A percentile compares a stretch with the other conserved stretches of the same genome.
Evolutionary conservation across 2,888 invertebrate species (phyloP).

Genomic region (Cordilura impudica): DNA sequence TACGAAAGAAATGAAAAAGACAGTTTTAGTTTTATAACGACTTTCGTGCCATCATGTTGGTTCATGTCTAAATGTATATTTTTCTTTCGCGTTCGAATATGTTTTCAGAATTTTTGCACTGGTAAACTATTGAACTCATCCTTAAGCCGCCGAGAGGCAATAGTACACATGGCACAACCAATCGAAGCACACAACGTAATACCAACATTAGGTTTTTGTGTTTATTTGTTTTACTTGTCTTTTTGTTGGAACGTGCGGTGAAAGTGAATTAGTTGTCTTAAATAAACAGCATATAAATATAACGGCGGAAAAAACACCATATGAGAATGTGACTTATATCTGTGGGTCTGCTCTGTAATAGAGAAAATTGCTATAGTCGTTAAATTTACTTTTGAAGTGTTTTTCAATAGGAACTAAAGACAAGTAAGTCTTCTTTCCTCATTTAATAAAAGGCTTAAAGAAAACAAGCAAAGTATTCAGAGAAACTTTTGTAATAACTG

Average conservation of each 20-base stretch:
- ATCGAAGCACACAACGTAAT: neutral
- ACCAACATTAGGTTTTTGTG: neutral
- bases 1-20: neutral
- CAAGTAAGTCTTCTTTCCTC: neutral
- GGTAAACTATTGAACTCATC: conserved; percentile 51
- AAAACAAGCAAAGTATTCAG: neutral
- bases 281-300: conserved; percentile 41
- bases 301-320: neutral
- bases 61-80: conserved; percentile 8
- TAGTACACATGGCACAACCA: neutral
- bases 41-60: neutral
- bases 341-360: neutral
- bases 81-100: neutral
- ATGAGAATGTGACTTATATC: conserved; percentile 2
- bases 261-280: conserved; percentile 64
- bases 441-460: conserved; percentile 23
- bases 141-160: neutral
- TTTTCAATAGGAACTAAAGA: conserved; percentile 27
- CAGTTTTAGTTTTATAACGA: conserved; percentile 27
- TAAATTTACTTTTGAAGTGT: conserved; percentile 32
- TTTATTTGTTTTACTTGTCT: conserved; percentile 38
- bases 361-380: conserved; percentile 26
- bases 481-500: conserved; percentile 21
- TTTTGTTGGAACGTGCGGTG: conserved; percentile 62
- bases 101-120: conserved; percentile 23